Base-by-base conservation (phyloP, 2,888 invertebrate genomes). In the Siphonodentalium dalli region DNA sequence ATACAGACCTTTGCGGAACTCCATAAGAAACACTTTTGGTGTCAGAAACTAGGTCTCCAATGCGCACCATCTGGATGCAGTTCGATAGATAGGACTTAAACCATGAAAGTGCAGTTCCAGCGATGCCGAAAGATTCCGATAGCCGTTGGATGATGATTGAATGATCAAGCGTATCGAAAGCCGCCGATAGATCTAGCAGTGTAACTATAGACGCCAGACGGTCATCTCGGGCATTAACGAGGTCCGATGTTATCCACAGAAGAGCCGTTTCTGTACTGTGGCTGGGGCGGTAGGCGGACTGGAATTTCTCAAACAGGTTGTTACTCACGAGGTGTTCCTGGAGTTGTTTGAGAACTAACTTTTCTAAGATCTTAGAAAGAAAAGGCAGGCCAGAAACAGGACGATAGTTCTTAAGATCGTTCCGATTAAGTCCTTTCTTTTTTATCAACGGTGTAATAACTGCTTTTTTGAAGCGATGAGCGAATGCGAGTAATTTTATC, bases 101-200 rank as follows among this genome's bases (percentile, higher is more conserved):
- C 52, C 33, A 52, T 8, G 1, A 9, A 13, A 39, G 40, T 11
- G 40, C 43, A 21, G 8, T 31, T 21, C 41, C 47, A 24, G 34
- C n/a, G 21, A 47, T 28, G 7, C 54, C 54, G 15, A 34, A 38
- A n/a, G 41, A 35, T 15, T 37, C 11, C 13, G 35, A 13, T 8
- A 54, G 28, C 15, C 43, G 42, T 29, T 34, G 21, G 11, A 37
- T 28, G 5, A 43, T 28, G 11, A 54, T 54, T n/a, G 20, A 3
- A 21, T 54, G 54, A 23, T 54, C 42, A 20, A 43, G 41, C 7
- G 34, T 42, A 26, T 54, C 47, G 31, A 54, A 54, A 11, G 33
- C 47, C 1, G 43, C 54, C 2, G 54, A 48, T 21, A 53, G 18
- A 26, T 40, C 41, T 4, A 53, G 40, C 9, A 46, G 11, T 13